phyloP scores from a whole-genome alignment of 1,140 invertebrate species.

The Lordiphosa collinella region DNA sequence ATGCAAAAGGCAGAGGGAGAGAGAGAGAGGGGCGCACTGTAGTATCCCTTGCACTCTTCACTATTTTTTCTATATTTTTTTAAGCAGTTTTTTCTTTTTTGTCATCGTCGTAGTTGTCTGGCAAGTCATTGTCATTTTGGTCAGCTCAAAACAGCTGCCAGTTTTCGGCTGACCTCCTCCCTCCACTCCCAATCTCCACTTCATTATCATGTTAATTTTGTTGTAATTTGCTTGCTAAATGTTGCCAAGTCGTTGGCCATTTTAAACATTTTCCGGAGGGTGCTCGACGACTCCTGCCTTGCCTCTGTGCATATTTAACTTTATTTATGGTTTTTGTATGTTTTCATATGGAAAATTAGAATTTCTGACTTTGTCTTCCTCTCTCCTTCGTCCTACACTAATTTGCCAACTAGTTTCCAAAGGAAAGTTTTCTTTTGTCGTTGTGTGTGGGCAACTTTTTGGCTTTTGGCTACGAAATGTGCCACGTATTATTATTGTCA shows the following conservation, averaged over 20 bases:
- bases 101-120: slow-evolving; percentile 21
- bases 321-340: slow-evolving; percentile 71
- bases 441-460: slow-evolving; percentile 46
- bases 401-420: slow-evolving; percentile 69
- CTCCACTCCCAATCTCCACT: slow-evolving; percentile 29
- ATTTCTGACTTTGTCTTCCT: slow-evolving; percentile 49
- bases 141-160: slow-evolving; percentile 70
- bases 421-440: slow-evolving; percentile 69
- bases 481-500: slow-evolving; percentile 56
- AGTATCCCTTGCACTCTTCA: slow-evolving; percentile 17
- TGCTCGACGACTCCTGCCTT: slow-evolving; percentile 13
- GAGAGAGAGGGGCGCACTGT: background rate
- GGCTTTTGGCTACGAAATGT: slow-evolving; percentile 43
- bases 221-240: slow-evolving; percentile 78
- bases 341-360: slow-evolving; percentile 76
- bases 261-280: slow-evolving; percentile 59
- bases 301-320: slow-evolving; percentile 61
- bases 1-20: slow-evolving; percentile 12
- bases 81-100: slow-evolving; percentile 25
- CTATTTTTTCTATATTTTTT: slow-evolving; percentile 37
- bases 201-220: slow-evolving; percentile 78
- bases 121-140: slow-evolving; percentile 74
- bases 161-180: slow-evolving; percentile 30
- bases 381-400: slow-evolving; percentile 24
- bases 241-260: slow-evolving; percentile 71